Evolutionary conservation across 2,888 invertebrate genomes (phyloP), one percentile per base, ranked within the genome.

Genomic region (Pyrochroa serraticornis): DNA sequence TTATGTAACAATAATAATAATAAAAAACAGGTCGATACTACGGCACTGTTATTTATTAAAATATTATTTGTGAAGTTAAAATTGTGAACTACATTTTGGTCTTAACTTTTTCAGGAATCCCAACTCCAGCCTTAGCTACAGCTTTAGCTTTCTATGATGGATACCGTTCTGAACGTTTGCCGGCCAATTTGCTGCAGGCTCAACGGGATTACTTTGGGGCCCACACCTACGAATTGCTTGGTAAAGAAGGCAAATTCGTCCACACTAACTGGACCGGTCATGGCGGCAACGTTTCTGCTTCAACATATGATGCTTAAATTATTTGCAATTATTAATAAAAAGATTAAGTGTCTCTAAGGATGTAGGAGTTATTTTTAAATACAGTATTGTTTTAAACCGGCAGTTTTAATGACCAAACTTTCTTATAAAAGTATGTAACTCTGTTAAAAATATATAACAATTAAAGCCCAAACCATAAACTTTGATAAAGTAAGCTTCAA

Each of bases 221-320:
- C 0, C 99, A 99, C 79, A 99, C 98, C 0, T 99, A 99, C 75
- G 97, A 99, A 81, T 79, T 97, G 50, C 79, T 95, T 50, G 84
- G 83, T 3, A 82, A 91, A 61, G 97, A 97, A 39, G 97, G 97
- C 2, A 86, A 85, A 68, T 97, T 91, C 76, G 86, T 94, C 2
- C 99, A 99, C 80, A 98, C 98, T 62, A 98, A 99, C 82, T 99
- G 99, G 99, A 99, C 98, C 7, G 99, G 99, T 8, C 93, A 93
- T 70, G 99, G 99, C 31, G 97, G 97, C 59, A 92, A 93, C 73
- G 94, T 96, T 3, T 94, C 96, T 1, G 93, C 96, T n/a, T 90
- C 93, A 59, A 94, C 95, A 7, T 97, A 97, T 71, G 85, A 88
- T 75, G 92, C 88, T 56, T 92, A 84, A 80, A 48, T 51, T 59